Percentiles rank a stretch among this genome's conserved stretches.
phyloP scores from a whole-genome alignment of 2,888 invertebrate species.

The Anthrax anthrax region DNA sequence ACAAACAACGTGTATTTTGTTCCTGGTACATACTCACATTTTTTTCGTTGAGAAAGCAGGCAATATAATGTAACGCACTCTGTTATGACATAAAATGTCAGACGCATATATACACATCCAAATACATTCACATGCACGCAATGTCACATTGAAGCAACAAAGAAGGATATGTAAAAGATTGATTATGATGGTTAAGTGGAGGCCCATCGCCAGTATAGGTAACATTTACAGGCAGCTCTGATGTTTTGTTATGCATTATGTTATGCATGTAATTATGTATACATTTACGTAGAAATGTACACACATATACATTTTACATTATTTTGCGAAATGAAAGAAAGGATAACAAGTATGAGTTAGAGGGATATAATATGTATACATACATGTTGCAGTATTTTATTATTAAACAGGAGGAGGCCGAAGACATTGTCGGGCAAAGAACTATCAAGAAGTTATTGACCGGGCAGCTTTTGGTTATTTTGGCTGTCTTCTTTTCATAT shows the following conservation, averaged over 20 bases:
- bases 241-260: neutral
- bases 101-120: neutral
- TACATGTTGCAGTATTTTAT: too few relatives aligned
- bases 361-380: too few relatives aligned
- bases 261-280: too few relatives aligned
- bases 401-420: neutral
- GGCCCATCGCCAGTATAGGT: neutral
- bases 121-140: neutral
- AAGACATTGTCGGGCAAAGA: constrained; percentile 5
- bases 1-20: too few relatives aligned
- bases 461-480: constrained; percentile 7
- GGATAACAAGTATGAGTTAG: neutral
- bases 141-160: neutral
- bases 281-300: too few relatives aligned
- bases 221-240: neutral
- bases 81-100: neutral
- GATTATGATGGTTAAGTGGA: neutral
- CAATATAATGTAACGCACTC: neutral
- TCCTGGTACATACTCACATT: neutral
- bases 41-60: neutral
- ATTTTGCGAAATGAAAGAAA: neutral
- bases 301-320: neutral
- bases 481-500: constrained; percentile 3
- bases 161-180: neutral
- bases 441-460: constrained; percentile 8